Base-by-base conservation (phyloP, 1,140 invertebrate genomes). In the Lamellibrachia luymesi region DNA sequence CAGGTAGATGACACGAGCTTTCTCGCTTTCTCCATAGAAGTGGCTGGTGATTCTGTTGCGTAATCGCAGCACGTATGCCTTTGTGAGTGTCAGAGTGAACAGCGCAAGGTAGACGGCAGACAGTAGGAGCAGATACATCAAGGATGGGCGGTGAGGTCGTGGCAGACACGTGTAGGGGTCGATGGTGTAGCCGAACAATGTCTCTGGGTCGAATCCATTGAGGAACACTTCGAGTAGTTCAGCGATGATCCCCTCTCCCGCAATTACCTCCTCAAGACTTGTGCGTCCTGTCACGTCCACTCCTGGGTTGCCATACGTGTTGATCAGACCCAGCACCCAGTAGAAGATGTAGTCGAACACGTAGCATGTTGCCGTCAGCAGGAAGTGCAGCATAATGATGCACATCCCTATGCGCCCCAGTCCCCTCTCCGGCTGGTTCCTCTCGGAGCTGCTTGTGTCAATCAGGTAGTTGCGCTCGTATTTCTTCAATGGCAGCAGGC, bases 11-110 rank as follows among this genome's bases (percentile, higher is more conserved):
- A 93, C 89, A n/a, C 94, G 91, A 4, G 80, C 51, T 90, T 93
- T 93, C 50, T 93, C 92, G n/a, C 93, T 51, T n/a, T 93, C 93
- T 13, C 89, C 50, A 51, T 94, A 94, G 89, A 94, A 94, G 92
- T 91, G 93, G 6, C 94, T 93, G 22, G 93, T 92, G 80, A 93
- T 89, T 89, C 22, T 8, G 90, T 94, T 93, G n/a, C 94, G 93
- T 22, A 92, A 50, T 51, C 94, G 91, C 50, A 94, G 64, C 13
- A 92, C n/a, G 93, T 93, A 92, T 7, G 94, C 94, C 38, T 94
- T 93, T 89, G 92, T 50, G 50, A 94, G 91, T 4, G 93, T 80
- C 2, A 90, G 50, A 17, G 92, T 7, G 6, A 92, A 90, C 38
- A 94, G 38, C n/a, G 51, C 94, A 22, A 94, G 25, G 52, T 93